Evolutionary conservation across 2,113 vertebrate species (phyloP).

Genomic region (Notarius lentiginosus): DNA sequence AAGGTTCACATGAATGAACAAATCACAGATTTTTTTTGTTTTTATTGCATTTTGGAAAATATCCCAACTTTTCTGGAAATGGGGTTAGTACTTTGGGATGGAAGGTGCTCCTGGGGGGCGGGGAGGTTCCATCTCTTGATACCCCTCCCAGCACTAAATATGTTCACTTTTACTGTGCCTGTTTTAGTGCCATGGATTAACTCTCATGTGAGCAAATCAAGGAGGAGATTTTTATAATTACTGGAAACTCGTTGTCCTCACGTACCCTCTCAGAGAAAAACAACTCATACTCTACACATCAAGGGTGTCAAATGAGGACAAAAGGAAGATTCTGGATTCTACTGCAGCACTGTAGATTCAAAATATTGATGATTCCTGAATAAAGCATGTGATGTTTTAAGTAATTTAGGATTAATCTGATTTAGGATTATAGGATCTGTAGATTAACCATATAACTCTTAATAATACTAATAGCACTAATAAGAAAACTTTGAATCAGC

Average conservation of each 20-base stretch:
- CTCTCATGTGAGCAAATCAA: conserved; percentile 23
- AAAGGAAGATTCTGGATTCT: conserved; percentile 26
- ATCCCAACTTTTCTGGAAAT: too few relatives aligned
- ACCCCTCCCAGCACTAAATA: conserved; percentile 34
- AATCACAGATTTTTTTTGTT: too few relatives aligned
- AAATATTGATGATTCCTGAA: conserved; percentile 26
- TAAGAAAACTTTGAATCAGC: background rate
- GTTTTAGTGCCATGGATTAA: conserved; percentile 56
- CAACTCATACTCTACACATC: conserved; percentile 37
- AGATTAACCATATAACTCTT: background rate
- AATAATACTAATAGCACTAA: background rate
- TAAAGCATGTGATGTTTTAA: background rate
- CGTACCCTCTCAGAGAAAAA: conserved; percentile 42
- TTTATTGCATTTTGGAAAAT: too few relatives aligned
- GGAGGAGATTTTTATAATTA: conserved; percentile 35
- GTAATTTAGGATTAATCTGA: conserved; percentile 11
- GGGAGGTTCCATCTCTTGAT: conserved; percentile 29
- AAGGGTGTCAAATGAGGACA: conserved; percentile 66
- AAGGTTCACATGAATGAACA: too few relatives aligned
- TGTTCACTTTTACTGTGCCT: conserved; percentile 47
- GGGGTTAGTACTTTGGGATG: background rate
- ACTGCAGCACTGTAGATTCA: conserved; percentile 34
- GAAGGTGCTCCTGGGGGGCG: conserved; percentile 18
- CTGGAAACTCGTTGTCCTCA: conserved; percentile 51
- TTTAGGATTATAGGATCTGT: background rate